These are phyloP conservation scores for Phallusia fumigata DNA, from an alignment of 23 tunicate species.

Conservation along the genomic window DNA sequence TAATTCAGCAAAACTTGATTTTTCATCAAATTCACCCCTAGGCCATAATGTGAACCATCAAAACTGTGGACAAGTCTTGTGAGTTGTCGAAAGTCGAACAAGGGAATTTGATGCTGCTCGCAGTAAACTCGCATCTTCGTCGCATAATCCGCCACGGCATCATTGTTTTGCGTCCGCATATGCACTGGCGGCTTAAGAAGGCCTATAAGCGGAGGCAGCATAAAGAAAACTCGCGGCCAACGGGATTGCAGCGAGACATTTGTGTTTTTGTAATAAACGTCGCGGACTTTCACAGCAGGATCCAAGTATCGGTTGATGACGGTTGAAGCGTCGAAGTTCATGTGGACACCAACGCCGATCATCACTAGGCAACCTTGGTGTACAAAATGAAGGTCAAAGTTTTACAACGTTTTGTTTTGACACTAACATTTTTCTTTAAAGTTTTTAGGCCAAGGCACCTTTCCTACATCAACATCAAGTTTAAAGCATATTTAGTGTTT, in stretches of 20 bases:
- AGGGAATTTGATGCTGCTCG: constrained; percentile 16
- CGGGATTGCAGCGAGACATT: neutral
- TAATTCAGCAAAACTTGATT: constrained; percentile 59
- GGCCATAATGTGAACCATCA: constrained; percentile 77
- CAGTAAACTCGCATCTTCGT: constrained; percentile 15
- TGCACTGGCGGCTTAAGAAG: constrained; percentile 52
- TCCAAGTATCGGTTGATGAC: constrained; percentile 27
- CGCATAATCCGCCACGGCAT: neutral
- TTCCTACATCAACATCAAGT: no score
- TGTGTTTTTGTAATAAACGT: neutral
- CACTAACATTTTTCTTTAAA: no score
- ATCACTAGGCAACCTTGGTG: neutral
- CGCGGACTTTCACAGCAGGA: constrained; percentile 6
- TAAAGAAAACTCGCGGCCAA: constrained; percentile 51
- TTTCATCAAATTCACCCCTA: constrained; percentile 75
- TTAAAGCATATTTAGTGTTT: no score
- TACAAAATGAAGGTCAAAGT: no score
- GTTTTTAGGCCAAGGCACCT: no score
- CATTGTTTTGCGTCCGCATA: constrained; percentile 28
- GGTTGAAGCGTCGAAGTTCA: neutral
- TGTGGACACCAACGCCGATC: constrained; percentile 26
- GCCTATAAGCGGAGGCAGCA: constrained; percentile 41
- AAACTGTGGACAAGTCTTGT: constrained; percentile 45
- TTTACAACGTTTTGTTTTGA: no score
- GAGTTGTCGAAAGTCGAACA: constrained; percentile 40